Evolutionary conservation across 2,113 vertebrate species (phyloP).

Genomic region (Solea senegalensis): DNA sequence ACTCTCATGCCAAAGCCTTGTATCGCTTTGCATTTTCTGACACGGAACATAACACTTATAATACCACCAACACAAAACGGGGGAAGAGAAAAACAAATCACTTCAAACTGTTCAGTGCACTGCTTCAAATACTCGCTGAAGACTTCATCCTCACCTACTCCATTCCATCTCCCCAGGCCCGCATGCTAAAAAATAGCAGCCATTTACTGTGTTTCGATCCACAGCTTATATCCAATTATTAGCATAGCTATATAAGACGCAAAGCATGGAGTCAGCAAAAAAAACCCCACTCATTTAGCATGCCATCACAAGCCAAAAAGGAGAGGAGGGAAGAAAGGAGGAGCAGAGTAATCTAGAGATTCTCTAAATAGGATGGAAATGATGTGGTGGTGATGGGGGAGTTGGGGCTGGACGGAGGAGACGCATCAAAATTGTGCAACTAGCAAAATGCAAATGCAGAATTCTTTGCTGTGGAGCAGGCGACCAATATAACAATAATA

Average conservation of each 20-base stretch:
- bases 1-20: neutral
- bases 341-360: slow-evolving; percentile 1
- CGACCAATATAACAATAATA: slow-evolving; percentile 8
- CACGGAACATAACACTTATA: neutral
- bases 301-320: slow-evolving; percentile 49
- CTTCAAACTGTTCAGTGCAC: slow-evolving; percentile 35
- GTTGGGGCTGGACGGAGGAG: slow-evolving; percentile 21
- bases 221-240: slow-evolving; percentile 75
- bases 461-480: slow-evolving; percentile 13
- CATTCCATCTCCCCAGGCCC: slow-evolving; percentile 49
- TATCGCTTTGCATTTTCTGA: neutral
- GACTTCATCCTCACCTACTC: slow-evolving; percentile 39
- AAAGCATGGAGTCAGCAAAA: slow-evolving; percentile 55
- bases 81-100: slow-evolving; percentile 25
- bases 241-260: slow-evolving; percentile 57
- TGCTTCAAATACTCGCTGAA: slow-evolving; percentile 39
- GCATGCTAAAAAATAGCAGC: slow-evolving; percentile 43
- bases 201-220: slow-evolving; percentile 74
- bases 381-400: neutral
- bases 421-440: slow-evolving; percentile 47
- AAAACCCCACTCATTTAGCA: slow-evolving; percentile 69
- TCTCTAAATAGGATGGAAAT: slow-evolving; percentile 31
- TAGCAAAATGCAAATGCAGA: slow-evolving; percentile 68
- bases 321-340: neutral
- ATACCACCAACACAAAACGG: slow-evolving; percentile 8